Evolutionary conservation across 2,797 vertebrate species (phyloP).

Genomic region (Myotis myotis): DNA sequence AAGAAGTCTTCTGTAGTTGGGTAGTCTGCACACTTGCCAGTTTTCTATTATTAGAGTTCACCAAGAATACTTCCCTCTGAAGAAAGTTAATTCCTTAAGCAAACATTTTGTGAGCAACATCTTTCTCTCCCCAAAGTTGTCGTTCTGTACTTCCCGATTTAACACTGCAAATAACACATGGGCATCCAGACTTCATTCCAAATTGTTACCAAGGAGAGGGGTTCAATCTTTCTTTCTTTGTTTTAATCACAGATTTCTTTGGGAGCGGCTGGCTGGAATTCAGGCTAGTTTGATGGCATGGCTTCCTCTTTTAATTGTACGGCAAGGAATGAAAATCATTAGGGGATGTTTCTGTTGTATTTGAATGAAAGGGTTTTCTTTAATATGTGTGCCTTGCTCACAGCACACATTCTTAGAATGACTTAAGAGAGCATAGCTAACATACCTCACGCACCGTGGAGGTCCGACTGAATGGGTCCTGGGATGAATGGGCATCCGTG

Average conservation of each 20-base stretch:
- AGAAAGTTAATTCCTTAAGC: constrained; percentile 70
- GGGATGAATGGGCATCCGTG: neutral
- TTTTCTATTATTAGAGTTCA: constrained; percentile 67
- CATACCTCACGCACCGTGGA: constrained; percentile 35
- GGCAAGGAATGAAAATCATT: constrained; percentile 73
- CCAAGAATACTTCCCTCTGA: constrained; percentile 50
- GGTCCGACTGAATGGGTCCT: neutral
- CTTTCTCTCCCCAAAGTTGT: constrained; percentile 62
- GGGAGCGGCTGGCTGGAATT: constrained; percentile 49
- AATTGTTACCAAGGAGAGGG: constrained; percentile 61
- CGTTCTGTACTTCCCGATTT: constrained; percentile 48
- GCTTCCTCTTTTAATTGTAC: constrained; percentile 74
- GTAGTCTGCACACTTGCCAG: neutral
- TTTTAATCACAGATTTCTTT: constrained; percentile 15
- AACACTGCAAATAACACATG: constrained; percentile 63
- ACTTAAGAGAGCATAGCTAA: constrained; percentile 54
- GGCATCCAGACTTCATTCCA: constrained; percentile 45
- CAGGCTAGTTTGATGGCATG: constrained; percentile 52
- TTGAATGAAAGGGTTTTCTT: constrained; percentile 71
- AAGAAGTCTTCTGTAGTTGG: constrained; percentile 39
- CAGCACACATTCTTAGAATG: constrained; percentile 72
- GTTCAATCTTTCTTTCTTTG: constrained; percentile 53
- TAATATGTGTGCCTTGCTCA: constrained; percentile 63
- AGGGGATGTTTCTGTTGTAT: constrained; percentile 70
- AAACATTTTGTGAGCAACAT: constrained; percentile 63